Conservation (phyloP, 2,797 vertebrate species). For the Eupleurogrammus muticus region DNA sequence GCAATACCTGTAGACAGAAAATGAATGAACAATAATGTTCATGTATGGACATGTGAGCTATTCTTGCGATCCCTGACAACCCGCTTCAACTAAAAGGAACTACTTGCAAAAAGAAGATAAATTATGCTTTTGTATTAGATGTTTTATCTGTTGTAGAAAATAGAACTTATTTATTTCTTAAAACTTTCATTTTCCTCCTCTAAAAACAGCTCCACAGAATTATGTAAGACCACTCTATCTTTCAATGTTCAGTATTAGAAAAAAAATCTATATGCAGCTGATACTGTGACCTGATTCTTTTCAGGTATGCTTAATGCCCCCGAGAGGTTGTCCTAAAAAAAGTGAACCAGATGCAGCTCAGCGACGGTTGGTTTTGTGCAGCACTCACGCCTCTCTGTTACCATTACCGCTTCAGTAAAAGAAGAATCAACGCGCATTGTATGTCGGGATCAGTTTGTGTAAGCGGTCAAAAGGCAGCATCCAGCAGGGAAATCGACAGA, state of each 20-base stretch:
- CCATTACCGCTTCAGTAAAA: slow-evolving; percentile 12
- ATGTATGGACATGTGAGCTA: neutral
- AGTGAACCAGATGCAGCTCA: slow-evolving; percentile 6
- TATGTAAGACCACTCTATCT: neutral
- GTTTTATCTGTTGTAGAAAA: no score
- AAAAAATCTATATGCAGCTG: neutral
- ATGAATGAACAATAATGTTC: neutral
- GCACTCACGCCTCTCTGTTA: neutral
- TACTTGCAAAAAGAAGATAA: neutral
- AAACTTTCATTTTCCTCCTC: no score
- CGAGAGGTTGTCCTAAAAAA: slow-evolving; percentile 1
- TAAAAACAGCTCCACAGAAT: neutral
- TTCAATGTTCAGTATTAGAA: neutral
- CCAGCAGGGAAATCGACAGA: slow-evolving; percentile 31
- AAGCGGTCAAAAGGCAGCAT: slow-evolving; percentile 16
- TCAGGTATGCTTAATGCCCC: neutral
- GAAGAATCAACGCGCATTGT: slow-evolving; percentile 1
- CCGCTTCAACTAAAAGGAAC: no score
- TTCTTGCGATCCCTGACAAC: no score
- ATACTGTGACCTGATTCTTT: slow-evolving; percentile 12
- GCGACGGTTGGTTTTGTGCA: slow-evolving; percentile 17
- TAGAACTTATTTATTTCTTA: no score
- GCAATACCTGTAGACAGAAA: slow-evolving; percentile 58
- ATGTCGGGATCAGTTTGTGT: slow-evolving; percentile 18
- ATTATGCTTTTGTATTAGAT: no score